Evolutionary conservation across 2,888 invertebrate genomes (phyloP).

Genomic region (Pyrrhosoma nymphula): DNA sequence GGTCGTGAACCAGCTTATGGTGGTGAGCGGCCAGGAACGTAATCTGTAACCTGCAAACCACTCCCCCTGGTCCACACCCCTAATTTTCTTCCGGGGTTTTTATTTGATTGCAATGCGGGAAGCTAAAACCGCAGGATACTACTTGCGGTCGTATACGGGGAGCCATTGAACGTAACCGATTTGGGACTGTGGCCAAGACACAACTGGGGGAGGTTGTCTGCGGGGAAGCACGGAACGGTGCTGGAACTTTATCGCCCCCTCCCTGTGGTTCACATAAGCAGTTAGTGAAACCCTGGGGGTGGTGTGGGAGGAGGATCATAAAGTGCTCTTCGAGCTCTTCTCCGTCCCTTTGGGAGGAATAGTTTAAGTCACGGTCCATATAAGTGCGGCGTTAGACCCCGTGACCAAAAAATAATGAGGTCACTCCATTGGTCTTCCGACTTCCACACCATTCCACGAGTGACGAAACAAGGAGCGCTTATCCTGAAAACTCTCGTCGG

Average conservation of each 20-base stretch:
- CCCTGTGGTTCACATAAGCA: neutral
- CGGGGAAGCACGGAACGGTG: neutral
- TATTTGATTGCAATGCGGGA: constrained; percentile 18
- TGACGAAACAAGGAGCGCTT: neutral
- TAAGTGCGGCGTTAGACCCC: neutral
- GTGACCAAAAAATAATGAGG: neutral
- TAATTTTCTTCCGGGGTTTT: neutral
- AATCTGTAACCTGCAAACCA: neutral
- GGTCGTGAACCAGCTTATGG: neutral
- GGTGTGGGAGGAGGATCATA: neutral
- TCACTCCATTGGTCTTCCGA: neutral
- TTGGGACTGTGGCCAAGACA: neutral
- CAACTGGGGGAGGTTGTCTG: neutral
- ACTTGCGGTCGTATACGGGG: neutral
- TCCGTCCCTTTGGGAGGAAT: neutral
- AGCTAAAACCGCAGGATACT: neutral
- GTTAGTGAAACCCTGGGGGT: constrained; percentile 23
- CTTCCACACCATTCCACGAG: neutral
- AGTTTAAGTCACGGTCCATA: neutral
- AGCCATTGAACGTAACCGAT: neutral
- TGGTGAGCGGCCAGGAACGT: neutral
- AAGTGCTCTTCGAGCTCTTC: neutral
- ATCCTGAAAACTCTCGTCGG: neutral
- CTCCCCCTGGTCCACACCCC: neutral
- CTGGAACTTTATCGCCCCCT: neutral